Conservation (phyloP, 2,888 invertebrate genomes). For the Eutolmus rufibarbis region DNA sequence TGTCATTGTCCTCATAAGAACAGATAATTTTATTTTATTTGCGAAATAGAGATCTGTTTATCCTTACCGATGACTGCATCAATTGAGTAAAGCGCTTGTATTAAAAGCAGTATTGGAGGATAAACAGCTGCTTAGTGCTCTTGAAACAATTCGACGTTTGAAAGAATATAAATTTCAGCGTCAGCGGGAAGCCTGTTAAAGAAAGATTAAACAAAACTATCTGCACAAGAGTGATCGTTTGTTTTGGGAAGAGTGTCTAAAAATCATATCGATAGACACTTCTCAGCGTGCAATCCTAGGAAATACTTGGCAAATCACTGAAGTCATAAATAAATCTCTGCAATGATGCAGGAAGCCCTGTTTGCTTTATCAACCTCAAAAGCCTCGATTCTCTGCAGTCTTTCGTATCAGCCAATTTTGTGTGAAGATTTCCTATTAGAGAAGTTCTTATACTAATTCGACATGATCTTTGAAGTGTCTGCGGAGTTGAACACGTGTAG, state of each 20-base stretch:
- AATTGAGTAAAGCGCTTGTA: background rate
- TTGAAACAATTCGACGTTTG: background rate
- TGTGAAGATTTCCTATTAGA: constrained; percentile 52
- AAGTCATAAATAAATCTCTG: constrained; percentile 57
- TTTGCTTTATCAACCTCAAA: constrained; percentile 54
- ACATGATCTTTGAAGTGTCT: constrained; percentile 55
- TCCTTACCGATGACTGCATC: background rate
- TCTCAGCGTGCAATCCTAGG: constrained; percentile 23
- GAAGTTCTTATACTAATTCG: constrained; percentile 57
- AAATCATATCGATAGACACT: constrained; percentile 42
- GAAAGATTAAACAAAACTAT: background rate
- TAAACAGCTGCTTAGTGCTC: background rate
- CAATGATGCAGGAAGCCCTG: constrained; percentile 55
- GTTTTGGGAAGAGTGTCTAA: background rate
- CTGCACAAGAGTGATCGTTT: background rate
- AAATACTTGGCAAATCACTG: constrained; percentile 53
- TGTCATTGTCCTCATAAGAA: background rate
- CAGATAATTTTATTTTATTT: background rate
- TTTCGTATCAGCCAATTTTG: constrained; percentile 53
- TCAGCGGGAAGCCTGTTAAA: background rate
- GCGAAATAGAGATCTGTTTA: background rate
- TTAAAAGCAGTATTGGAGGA: background rate
- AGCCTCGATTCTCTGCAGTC: constrained; percentile 54
- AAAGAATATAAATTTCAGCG: background rate
- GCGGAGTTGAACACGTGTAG: constrained; percentile 52